Base-by-base conservation (phyloP, 2,113 vertebrate species). In the Xyrauchen texanus region DNA sequence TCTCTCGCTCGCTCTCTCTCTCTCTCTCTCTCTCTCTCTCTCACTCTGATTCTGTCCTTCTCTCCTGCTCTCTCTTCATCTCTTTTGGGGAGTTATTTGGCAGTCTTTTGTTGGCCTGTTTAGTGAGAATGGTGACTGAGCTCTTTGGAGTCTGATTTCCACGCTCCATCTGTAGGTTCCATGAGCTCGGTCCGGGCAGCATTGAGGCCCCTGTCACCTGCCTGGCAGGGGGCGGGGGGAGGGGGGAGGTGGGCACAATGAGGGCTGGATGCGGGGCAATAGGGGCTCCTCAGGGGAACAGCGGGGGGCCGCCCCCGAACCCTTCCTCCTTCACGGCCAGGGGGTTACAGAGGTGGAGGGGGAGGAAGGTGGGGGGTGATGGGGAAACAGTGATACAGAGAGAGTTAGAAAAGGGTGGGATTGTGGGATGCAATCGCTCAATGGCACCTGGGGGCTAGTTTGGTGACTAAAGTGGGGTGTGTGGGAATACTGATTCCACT, bases 81-180 rank as follows among this genome's bases (percentile, higher is more conserved):
- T 34, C 21, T 34, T 34, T 81, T 94, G 90, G 92, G 94, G 94
- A 95, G 95, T 95, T 95, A 95, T 96, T 96, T 94, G 95, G 94
- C 89, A 85, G 94, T 92, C 88, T 94, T 98, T 99, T 99, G 97
- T 99, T 95, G 95, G 88, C 90, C 89, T 93, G 92, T 88, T 85
- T 86, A 90, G 90, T 89, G 91, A 91, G 90, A 97, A 96, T 96
- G 95, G 95, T 96, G 96, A 97, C 95, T 95, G 95, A 92, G 90
- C 95, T 94, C 96, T 95, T 97, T 98, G 94, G 94, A 86, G 92
- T 61, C 83, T 94, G 88, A 99, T 98, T 99, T 97, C 95, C 97
- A 99, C 96, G 97, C 95, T 98, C 97, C 97, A 99, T 99, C 97
- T 99, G 97, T 96, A 96, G 95, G 95, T 96, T 95, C 96, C 97